phyloP scores from a whole-genome alignment of 2,797 vertebrate species.

The Heliangelus exortis region DNA sequence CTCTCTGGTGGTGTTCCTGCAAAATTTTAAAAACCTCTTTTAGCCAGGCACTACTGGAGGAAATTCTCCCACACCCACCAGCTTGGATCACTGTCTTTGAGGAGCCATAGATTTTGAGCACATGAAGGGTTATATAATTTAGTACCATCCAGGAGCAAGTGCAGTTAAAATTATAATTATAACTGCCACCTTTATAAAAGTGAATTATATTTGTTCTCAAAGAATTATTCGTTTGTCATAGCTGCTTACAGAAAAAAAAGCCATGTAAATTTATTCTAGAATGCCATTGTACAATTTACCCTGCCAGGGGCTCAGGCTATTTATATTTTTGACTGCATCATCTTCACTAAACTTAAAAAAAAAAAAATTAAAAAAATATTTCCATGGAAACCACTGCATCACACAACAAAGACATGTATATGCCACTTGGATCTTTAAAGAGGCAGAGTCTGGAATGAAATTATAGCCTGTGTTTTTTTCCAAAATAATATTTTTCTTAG shows the following conservation, averaged over 20 bases:
- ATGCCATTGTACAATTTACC: constrained; percentile 6
- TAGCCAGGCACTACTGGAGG: not conserved
- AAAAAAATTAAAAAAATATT: not conserved
- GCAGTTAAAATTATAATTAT: not conserved
- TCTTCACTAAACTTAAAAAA: constrained; percentile 52
- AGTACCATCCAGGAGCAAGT: not conserved
- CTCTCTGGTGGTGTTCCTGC: not conserved
- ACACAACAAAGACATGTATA: constrained; percentile 47
- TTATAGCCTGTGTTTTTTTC: not conserved
- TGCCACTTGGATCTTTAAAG: constrained; percentile 38
- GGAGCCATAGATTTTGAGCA: not conserved
- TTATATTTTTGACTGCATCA: constrained; percentile 52
- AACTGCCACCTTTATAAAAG: not conserved
- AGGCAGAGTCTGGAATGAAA: not conserved
- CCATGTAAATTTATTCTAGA: constrained; percentile 19
- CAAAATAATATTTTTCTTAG: not conserved
- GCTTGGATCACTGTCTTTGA: not conserved
- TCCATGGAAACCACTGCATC: constrained; percentile 66
- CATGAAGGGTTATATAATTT: not conserved
- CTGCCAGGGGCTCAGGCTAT: constrained; percentile 46
- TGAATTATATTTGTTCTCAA: not conserved
- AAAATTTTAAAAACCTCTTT: not conserved
- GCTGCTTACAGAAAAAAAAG: not conserved
- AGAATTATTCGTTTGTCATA: not conserved
- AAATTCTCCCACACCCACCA: not conserved